phyloP scores from a whole-genome alignment of 2,113 vertebrate genomes.

The Erythrolamprus reginae region DNA sequence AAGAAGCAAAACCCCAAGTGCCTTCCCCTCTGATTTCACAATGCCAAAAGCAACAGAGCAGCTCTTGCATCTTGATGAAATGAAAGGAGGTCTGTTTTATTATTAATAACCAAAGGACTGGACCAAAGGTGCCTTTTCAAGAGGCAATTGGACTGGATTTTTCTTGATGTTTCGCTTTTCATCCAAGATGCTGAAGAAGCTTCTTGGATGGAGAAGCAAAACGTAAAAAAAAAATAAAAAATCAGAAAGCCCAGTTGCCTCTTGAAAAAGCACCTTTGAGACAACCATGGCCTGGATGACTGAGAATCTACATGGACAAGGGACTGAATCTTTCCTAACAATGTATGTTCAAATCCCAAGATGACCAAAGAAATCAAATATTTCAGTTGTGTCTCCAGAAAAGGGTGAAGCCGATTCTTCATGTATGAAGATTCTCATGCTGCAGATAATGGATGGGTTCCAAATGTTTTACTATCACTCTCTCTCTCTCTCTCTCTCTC shows the following conservation, averaged over 20 bases:
- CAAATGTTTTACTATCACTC: no score
- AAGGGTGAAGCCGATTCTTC: neutral
- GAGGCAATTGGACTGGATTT: no score
- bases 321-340: neutral
- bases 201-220: no score
- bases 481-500: no score
- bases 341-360: neutral
- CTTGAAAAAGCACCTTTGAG: no score
- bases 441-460: no score
- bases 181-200: no score
- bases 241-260: no score
- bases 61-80: neutral
- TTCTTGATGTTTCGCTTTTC: no score
- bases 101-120: neutral
- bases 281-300: no score
- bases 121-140: neutral
- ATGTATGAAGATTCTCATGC: neutral
- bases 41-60: neutral
- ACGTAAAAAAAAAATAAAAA: no score
- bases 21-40: neutral
- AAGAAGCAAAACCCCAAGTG: neutral
- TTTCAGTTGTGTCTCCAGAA: neutral
- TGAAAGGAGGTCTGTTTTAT: neutral
- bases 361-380: neutral
- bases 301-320: neutral